phyloP scores from a whole-genome alignment of 2,113 vertebrate genomes.

The Bostrychus sinensis region DNA sequence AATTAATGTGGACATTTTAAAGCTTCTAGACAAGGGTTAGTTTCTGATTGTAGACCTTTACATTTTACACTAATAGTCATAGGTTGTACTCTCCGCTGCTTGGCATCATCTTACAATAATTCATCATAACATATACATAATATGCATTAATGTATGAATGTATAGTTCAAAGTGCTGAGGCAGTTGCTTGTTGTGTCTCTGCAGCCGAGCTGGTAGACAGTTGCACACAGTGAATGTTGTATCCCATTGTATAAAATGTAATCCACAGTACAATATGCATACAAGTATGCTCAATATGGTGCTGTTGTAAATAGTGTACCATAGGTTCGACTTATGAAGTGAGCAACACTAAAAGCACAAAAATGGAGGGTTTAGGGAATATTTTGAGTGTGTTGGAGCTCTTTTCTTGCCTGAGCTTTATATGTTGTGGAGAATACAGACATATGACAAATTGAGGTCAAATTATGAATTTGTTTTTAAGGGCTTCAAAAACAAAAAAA shows the following conservation, averaged over 20 bases:
- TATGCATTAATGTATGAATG: conserved; percentile 62
- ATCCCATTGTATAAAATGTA: conserved; percentile 46
- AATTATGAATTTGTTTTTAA: too few species aligned
- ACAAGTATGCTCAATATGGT: conserved; percentile 63
- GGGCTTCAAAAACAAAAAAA: too few species aligned
- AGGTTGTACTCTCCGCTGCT: conserved; percentile 40
- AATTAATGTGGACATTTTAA: conserved; percentile 28
- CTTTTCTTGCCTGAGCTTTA: neutral
- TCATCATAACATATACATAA: conserved; percentile 41
- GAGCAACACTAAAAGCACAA: conserved; percentile 66
- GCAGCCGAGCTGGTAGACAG: conserved; percentile 21
- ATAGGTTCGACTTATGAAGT: conserved; percentile 41
- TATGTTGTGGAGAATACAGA: too few species aligned
- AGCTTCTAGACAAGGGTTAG: conserved; percentile 25
- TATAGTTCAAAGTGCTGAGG: conserved; percentile 44
- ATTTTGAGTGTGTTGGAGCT: neutral
- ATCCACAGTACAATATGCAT: conserved; percentile 51
- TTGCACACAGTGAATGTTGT: conserved; percentile 48
- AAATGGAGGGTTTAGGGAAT: neutral
- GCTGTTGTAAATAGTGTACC: conserved; percentile 69
- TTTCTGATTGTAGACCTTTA: conserved; percentile 41
- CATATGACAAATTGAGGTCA: too few species aligned
- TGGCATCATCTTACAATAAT: conserved; percentile 36
- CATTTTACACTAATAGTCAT: conserved; percentile 44
- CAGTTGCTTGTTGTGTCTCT: conserved; percentile 23